Conservation (phyloP, 2,888 invertebrate genomes). For the Nysson spinosus region DNA sequence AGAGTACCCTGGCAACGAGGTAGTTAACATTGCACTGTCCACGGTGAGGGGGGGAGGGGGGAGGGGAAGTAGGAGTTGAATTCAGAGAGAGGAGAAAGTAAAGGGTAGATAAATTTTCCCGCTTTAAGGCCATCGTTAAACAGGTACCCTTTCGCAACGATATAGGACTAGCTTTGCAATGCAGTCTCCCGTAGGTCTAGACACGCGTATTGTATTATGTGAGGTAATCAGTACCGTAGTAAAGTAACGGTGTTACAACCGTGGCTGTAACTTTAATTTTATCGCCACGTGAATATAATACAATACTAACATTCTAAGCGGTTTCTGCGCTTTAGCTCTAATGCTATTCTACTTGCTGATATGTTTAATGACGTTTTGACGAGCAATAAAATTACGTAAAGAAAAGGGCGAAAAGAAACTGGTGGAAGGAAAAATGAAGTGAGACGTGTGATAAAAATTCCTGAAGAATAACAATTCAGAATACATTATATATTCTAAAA, state of each 20-base stretch:
- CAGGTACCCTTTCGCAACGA: conserved; percentile 1
- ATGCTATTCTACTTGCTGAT: no score
- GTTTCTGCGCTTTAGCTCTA: conserved; percentile 9
- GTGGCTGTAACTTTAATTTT: conserved; percentile 15
- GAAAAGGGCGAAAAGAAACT: no score
- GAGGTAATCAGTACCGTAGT: conserved; percentile 19
- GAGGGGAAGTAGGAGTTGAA: not conserved
- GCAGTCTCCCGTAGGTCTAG: conserved; percentile 12
- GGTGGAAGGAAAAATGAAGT: no score
- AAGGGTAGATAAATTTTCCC: conserved; percentile 30
- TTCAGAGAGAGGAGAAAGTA: not conserved
- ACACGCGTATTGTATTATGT: conserved; percentile 11
- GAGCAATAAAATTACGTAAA: no score
- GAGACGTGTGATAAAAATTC: no score
- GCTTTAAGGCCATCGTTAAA: conserved; percentile 25
- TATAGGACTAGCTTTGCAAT: not conserved
- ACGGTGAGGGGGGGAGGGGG: conserved; percentile 22
- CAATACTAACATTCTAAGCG: conserved; percentile 25
- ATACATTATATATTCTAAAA: no score
- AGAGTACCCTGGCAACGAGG: conserved; percentile 25
- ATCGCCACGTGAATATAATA: conserved; percentile 12
- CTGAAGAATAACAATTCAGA: no score
- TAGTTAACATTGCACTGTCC: conserved; percentile 26
- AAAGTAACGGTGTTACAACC: conserved; percentile 22
- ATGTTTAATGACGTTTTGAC: no score